Percentiles rank a stretch among this genome's conserved stretches.
Conservation (phyloP, 2,113 vertebrate species). For the Pseudolaguvia tuberculata region DNA sequence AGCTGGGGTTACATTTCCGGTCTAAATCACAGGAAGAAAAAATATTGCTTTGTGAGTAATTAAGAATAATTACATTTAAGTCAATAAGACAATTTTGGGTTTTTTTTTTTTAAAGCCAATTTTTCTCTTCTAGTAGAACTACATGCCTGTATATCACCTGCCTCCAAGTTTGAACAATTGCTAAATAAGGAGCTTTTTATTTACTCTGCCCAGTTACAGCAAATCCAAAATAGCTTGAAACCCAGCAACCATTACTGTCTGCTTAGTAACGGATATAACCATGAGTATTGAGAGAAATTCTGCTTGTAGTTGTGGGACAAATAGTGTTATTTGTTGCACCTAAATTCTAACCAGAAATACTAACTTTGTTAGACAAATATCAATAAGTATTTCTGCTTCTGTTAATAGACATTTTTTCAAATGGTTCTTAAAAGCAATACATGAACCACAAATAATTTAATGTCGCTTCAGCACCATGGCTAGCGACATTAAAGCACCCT, state of each 20-base stretch:
- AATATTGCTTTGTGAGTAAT: not conserved
- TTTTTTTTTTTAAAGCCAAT: not conserved
- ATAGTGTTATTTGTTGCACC: not conserved
- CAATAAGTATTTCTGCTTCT: too few relatives aligned
- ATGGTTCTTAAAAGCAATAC: not conserved
- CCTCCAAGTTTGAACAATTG: constrained; percentile 17
- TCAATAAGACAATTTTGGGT: not conserved
- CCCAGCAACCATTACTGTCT: constrained; percentile 27
- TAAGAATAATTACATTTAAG: not conserved
- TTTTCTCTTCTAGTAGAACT: not conserved
- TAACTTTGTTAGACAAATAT: not conserved
- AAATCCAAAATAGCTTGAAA: constrained; percentile 19
- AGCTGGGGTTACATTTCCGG: constrained; percentile 81
- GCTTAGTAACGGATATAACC: constrained; percentile 30
- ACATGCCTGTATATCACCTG: not conserved
- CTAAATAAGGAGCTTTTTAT: constrained; percentile 3
- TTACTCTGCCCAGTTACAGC: constrained; percentile 25
- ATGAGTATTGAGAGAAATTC: not conserved
- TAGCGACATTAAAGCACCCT: not conserved
- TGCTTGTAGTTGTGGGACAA: not conserved
- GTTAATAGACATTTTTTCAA: not conserved
- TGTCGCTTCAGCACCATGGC: constrained; percentile 18
- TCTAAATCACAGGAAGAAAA: constrained; percentile 57
- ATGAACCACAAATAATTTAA: not conserved
- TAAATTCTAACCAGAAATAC: not conserved